Evolutionary conservation across 2,113 vertebrate species (phyloP), one percentile per base, ranked within the genome.

Genomic region (Labeo rohita): DNA sequence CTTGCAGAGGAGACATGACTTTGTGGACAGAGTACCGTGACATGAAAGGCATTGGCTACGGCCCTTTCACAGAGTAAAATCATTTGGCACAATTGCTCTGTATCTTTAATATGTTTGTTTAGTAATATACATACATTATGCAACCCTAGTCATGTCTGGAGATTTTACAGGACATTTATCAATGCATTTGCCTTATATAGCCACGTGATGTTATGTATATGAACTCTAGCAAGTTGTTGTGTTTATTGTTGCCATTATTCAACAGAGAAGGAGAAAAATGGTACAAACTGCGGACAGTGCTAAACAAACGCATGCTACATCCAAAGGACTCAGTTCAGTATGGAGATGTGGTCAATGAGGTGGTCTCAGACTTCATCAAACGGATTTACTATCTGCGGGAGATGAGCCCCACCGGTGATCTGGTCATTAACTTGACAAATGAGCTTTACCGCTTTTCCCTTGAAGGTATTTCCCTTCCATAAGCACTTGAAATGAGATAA

Each of bases 41-140:
- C 79, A 90, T 91, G 34, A 94, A 91, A 3, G 95, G 89, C 73
- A 65, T 96, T 15, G 90, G 95, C 47, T 98, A 98, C 0, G 98
- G 98, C n/a, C 96, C 96, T 72, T 96, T 99, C 75, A 97, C 96
- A 0, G 95, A 92, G 98, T 99, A 94, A 97, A 96, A 15, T n/a
- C 50, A 9, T 66, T 61, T 56, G 54, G 6, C 10, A 61, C 18
- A 61, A 8, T 59, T 10, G 11, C 13, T 61, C 0, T n/a, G 10
- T 63, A 61, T 45, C 70, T 6, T 4, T 73, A 73, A 45, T 72
- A 21, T 18, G 16, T 18, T 9, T 77, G 23, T 80, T 56, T 59
- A 43, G 16, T 2, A 80, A 12, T 0, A 1, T 39, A 1, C 39
- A 39, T 4, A 61, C 11, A 75, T 61, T 59, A 13, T 59, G 4